Evolutionary conservation across 2,113 vertebrate genomes (phyloP), one percentile per base, ranked within the genome.

Genomic region (Gracilinanus agilis): DNA sequence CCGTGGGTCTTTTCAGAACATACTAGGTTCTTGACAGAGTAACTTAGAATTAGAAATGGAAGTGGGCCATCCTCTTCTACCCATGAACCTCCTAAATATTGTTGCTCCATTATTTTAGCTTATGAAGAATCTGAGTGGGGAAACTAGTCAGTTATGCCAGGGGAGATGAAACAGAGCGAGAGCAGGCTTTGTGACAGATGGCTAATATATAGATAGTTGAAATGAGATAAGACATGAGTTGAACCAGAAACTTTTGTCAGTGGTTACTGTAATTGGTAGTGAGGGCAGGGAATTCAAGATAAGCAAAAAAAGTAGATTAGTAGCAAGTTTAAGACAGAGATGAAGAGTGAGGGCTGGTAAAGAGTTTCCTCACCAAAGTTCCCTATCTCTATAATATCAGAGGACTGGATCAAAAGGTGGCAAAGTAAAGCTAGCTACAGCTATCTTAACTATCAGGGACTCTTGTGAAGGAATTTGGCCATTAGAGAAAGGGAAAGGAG

Each of bases 181-280:
- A n/a, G 4, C 4, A 0, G 0, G 23, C 21, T 75, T n/a, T 67
- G 83, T 34, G 44, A 29, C 7, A 29, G 53, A 40, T 0, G 16
- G 25, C 1, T 3, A n/a, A 25, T 3, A 27, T 7, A 12, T 4
- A 0, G 53, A 23, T 6, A 16, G 58, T 16, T 0, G 9, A 29
- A 21, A 11, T 27, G 27, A 53, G 89, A 54, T 25, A 29, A 13
- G 53, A n/a, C 24, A 44, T 54, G 21, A 5, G 34, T 0, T n/a
- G 58, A 44, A 12, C 40, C 3, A 11, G 24, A 88, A 49, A 27
- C 34, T 92, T 75, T 58, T 53, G 6, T 90, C 24, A 44, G 89
- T 67, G 58, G 53, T 24, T 0, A 44, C 44, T 13, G 2, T 3
- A 23, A 11, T 53, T 88, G 49, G 21, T 8, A 2, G 2, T 29